These are phyloP conservation scores for Lepidurus packardi DNA, from an alignment of 1,140 invertebrate species.

Conservation along the genomic window DNA sequence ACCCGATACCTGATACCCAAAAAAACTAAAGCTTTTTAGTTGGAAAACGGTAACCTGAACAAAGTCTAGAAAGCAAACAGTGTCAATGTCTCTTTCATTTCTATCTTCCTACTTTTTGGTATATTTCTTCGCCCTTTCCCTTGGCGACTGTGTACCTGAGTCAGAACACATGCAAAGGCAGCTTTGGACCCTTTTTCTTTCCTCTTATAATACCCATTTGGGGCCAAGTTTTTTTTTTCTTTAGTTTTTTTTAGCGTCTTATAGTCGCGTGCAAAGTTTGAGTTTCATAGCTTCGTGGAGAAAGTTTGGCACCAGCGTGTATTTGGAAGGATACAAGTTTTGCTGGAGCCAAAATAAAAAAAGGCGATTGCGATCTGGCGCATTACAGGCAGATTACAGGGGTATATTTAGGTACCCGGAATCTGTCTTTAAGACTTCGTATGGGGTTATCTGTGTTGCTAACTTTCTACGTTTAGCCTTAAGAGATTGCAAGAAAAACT, in stretches of 20 bases:
- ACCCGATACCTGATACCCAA: not conserved
- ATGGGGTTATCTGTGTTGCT: too few relatives aligned
- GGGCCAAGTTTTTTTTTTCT: too few relatives aligned
- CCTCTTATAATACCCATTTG: not conserved
- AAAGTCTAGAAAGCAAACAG: not conserved
- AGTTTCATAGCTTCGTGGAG: not conserved
- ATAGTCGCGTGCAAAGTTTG: not conserved
- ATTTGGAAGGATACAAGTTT: not conserved
- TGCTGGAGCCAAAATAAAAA: not conserved
- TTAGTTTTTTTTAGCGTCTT: not conserved
- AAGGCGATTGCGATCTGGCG: not conserved
- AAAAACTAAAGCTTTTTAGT: not conserved
- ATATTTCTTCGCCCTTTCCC: too few relatives aligned
- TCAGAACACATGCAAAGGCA: not conserved
- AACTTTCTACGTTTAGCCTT: too few relatives aligned
- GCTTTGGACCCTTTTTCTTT: not conserved
- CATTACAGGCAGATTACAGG: not conserved
- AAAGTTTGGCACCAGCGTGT: not conserved
- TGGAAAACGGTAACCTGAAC: not conserved
- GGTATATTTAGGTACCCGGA: too few relatives aligned
- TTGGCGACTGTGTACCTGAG: not conserved
- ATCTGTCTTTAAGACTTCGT: too few relatives aligned
- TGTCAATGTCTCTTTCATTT: not conserved
- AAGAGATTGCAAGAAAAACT: too few relatives aligned
- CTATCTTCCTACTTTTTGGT: not conserved